phyloP scores from a whole-genome alignment of 2,113 vertebrate species.

The Uria aalge region DNA sequence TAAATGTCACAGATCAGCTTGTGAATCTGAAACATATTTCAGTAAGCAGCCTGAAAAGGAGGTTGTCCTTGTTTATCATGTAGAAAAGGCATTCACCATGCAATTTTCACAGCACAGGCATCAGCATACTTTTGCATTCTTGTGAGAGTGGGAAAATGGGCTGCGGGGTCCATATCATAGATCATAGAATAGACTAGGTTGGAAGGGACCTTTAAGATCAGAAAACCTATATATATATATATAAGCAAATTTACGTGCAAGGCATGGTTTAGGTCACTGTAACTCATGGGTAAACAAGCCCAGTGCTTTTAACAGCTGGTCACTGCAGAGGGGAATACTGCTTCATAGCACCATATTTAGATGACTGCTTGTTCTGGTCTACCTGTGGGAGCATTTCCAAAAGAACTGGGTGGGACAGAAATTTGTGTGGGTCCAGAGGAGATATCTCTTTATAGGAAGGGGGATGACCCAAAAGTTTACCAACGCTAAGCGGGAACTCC shows the following conservation, averaged over 20 bases:
- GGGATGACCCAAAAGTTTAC: fast-evolving
- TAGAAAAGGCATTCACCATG: not conserved
- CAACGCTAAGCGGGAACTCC: not conserved
- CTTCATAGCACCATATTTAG: not conserved
- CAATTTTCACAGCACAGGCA: not conserved
- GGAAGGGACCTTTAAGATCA: not conserved
- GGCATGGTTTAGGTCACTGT: not conserved
- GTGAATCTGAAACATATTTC: not conserved
- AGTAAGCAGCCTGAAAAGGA: not conserved
- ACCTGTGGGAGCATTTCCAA: not conserved
- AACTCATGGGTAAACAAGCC: not conserved
- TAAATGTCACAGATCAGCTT: not conserved
- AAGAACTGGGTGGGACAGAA: not conserved
- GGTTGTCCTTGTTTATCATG: not conserved
- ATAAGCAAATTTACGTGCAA: not conserved
- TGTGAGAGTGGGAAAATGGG: not conserved
- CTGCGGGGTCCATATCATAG: not conserved
- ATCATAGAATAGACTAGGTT: not conserved
- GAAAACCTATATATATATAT: not conserved
- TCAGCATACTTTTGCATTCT: not conserved
- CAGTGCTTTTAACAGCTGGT: not conserved
- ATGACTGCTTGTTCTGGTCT: not conserved
- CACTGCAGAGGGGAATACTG: not conserved
- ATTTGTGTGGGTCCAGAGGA: not conserved
- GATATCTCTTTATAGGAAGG: not conserved